These are phyloP conservation scores for Amphimedon queenslandica DNA, from an alignment of 37 sponge, comb jelly and placozoan genomes.

Conservation along the genomic window DNA sequence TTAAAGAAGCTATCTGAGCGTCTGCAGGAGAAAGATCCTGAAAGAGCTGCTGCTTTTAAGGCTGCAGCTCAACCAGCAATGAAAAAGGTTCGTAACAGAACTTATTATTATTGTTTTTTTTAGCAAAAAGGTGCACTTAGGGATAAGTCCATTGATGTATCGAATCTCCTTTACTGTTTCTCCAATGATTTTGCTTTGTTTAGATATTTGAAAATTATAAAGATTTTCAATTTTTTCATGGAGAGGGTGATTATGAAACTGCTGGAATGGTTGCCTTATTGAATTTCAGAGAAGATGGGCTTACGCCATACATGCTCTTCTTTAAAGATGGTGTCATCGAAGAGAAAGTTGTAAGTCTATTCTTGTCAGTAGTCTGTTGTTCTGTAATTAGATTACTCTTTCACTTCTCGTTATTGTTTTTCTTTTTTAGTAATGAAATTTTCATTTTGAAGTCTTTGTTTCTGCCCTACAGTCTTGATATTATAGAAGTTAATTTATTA, in stretches of 20 bases:
- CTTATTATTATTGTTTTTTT: background rate
- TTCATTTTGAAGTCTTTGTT: no score
- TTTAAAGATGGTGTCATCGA: constrained; percentile 83
- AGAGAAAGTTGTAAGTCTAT: constrained; percentile 92
- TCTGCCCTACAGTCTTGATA: no score
- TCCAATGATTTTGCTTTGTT: background rate
- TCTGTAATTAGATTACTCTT: no score
- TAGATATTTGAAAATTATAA: constrained; percentile 48
- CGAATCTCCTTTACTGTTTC: no score
- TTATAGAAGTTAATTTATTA: no score
- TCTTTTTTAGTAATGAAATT: no score
- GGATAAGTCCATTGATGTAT: no score
- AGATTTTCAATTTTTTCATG: constrained; percentile 80
- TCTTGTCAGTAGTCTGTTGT: no score
- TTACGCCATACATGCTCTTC: constrained; percentile 76
- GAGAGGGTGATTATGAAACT: constrained; percentile 49
- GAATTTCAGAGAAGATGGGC: constrained; percentile 70
- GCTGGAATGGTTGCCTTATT: constrained; percentile 65
- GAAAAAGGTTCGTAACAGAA: constrained; percentile 20
- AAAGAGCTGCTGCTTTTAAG: constrained; percentile 61
- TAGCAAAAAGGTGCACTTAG: no score
- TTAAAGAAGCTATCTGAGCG: constrained; percentile 40
- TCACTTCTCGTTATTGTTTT: no score
- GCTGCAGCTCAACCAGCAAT: constrained; percentile 22
- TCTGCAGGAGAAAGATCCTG: constrained; percentile 50